Evolutionary conservation across 1,140 invertebrate species (phyloP).

Genomic region (Gonatopus flavifemur): DNA sequence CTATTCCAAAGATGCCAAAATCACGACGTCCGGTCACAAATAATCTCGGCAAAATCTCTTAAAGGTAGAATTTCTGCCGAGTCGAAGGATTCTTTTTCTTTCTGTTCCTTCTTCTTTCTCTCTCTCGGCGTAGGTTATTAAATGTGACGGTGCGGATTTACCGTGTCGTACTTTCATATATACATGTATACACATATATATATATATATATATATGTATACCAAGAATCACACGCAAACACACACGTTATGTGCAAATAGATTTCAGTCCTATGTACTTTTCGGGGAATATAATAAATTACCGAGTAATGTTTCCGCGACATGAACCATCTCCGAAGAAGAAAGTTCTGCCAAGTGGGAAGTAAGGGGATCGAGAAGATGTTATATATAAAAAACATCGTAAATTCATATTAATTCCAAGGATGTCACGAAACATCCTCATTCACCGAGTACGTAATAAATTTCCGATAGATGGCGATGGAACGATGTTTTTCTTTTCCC

Average conservation of each 20-base stretch:
- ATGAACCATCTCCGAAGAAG: conserved; percentile 40
- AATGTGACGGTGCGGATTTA: conserved; percentile 37
- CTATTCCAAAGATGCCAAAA: too few species aligned
- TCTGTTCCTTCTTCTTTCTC: too few species aligned
- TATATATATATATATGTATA: too few species aligned
- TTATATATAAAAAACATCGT: conserved; percentile 58
- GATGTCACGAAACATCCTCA: conserved; percentile 16
- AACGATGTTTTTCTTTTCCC: neutral
- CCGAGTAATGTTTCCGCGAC: conserved; percentile 41
- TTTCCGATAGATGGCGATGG: too few species aligned
- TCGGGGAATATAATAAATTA: conserved; percentile 50
- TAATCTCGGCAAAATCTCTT: conserved; percentile 18
- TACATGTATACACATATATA: neutral
- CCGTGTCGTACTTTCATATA: conserved; percentile 12
- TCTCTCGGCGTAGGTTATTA: conserved; percentile 35
- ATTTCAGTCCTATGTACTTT: too few species aligned
- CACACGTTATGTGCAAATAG: too few species aligned
- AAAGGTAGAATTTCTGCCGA: conserved; percentile 16
- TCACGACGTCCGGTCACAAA: conserved; percentile 7
- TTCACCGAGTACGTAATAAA: conserved; percentile 4
- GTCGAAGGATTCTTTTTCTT: too few species aligned
- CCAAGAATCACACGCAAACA: too few species aligned
- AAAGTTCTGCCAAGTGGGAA: conserved; percentile 51
- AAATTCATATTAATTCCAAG: conserved; percentile 51
- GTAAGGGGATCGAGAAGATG: too few species aligned